These are phyloP conservation scores for Leptinotarsa rubiginosa DNA, from an alignment of 2,888 invertebrate genomes.

Conservation along the genomic window DNA sequence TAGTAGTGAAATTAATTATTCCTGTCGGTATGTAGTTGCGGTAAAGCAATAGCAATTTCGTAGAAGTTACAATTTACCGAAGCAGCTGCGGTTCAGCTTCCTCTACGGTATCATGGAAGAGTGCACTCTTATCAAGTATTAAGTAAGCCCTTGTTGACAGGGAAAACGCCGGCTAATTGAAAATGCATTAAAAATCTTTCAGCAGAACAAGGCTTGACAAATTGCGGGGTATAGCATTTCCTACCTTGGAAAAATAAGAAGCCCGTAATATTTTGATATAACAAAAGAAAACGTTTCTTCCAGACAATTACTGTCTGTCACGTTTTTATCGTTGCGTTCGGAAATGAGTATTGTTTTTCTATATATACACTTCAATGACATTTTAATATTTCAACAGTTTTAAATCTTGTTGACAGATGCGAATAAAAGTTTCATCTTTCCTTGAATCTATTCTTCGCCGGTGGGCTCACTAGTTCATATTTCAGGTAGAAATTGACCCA, in stretches of 20 bases:
- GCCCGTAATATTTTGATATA: too few species aligned
- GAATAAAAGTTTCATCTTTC: too few species aligned
- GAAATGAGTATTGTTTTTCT: too few species aligned
- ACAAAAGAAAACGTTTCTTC: too few species aligned
- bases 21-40: background rate
- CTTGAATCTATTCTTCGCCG: too few species aligned
- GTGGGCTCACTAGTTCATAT: too few species aligned
- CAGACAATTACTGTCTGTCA: too few species aligned
- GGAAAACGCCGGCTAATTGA: slow-evolving; percentile 19
- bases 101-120: slow-evolving; percentile 38
- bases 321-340: too few species aligned
- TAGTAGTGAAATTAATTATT: background rate
- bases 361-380: too few species aligned
- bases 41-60: slow-evolving; percentile 5
- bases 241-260: background rate
- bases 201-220: slow-evolving; percentile 15
- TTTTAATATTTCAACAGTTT: too few species aligned
- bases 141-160: slow-evolving; percentile 13
- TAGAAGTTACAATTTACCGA: slow-evolving; percentile 9
- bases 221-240: background rate
- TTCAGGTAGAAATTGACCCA: too few species aligned
- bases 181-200: slow-evolving; percentile 16
- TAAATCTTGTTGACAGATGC: too few species aligned
- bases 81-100: slow-evolving; percentile 32
- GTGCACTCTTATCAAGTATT: slow-evolving; percentile 20